These are phyloP conservation scores for Acanthosepion esculentum DNA, from an alignment of 2,888 invertebrate genomes.

Conservation along the genomic window DNA sequence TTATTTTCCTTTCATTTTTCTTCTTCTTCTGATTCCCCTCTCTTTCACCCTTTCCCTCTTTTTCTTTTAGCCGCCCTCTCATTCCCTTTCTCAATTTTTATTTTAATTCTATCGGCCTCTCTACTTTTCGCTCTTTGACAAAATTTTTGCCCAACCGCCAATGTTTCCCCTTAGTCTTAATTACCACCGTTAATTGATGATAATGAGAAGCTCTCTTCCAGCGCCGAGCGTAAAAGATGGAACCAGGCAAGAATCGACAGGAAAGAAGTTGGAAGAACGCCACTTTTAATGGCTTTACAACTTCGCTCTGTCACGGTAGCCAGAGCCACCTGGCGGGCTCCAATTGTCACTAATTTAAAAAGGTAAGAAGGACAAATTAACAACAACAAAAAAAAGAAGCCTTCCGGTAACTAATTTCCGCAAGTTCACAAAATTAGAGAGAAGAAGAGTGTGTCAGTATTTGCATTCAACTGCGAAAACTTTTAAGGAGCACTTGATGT, in stretches of 20 bases:
- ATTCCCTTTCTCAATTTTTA: background rate
- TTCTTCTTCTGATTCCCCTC: background rate
- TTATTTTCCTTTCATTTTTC: background rate
- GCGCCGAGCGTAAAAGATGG: background rate
- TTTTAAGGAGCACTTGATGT: no score
- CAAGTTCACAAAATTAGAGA: background rate
- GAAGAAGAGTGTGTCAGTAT: background rate
- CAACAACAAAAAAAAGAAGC: background rate
- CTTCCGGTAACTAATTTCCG: background rate
- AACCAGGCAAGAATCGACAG: background rate
- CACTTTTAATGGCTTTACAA: background rate
- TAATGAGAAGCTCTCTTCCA: background rate
- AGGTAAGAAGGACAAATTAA: background rate
- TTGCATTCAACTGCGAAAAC: no score
- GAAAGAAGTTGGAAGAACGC: background rate
- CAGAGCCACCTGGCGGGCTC: background rate
- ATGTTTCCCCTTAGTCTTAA: background rate
- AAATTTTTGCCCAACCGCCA: background rate
- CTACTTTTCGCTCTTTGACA: background rate
- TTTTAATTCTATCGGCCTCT: background rate
- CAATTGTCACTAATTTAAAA: background rate
- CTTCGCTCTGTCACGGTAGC: background rate
- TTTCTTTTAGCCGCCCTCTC: background rate
- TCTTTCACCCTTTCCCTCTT: background rate
- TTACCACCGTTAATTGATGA: constrained; percentile 2